Percentiles rank a stretch among this genome's conserved stretches.
phyloP scores from a whole-genome alignment of 2,113 vertebrate species.

The Dipodomys ordii region DNA sequence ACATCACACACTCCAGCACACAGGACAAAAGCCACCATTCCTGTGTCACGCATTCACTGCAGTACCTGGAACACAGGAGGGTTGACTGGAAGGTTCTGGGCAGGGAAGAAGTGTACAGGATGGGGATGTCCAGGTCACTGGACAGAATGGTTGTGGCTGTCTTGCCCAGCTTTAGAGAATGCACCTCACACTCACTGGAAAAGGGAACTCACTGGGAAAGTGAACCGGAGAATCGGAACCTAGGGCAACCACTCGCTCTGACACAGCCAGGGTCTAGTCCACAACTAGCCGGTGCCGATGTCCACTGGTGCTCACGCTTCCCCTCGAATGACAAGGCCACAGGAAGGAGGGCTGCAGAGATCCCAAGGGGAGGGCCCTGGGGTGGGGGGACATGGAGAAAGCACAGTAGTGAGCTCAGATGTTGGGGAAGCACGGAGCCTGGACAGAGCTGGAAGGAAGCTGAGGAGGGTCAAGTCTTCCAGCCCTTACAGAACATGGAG shows the following conservation, averaged over 20 bases:
- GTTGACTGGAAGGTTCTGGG: neutral
- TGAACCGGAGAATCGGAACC: too few relatives aligned
- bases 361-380: neutral
- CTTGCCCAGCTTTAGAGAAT: neutral
- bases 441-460: neutral
- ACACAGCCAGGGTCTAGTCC: neutral
- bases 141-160: rapidly evolving
- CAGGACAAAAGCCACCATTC: rapidly evolving
- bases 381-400: neutral
- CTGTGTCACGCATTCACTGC: rapidly evolving
- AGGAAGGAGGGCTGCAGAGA: neutral
- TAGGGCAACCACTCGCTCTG: neutral
- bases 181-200: neutral
- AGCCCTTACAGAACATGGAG: neutral
- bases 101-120: neutral
- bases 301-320: neutral
- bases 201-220: neutral
- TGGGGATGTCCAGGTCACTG: neutral
- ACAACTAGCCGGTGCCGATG: too few relatives aligned
- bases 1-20: rapidly evolving
- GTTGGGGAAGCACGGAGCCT: neutral
- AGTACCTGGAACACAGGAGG: neutral
- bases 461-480: neutral
- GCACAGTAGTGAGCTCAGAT: neutral
- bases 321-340: too few relatives aligned